Base-by-base conservation (phyloP, 2,888 invertebrate species). In the Callosobruchus maculatus region DNA sequence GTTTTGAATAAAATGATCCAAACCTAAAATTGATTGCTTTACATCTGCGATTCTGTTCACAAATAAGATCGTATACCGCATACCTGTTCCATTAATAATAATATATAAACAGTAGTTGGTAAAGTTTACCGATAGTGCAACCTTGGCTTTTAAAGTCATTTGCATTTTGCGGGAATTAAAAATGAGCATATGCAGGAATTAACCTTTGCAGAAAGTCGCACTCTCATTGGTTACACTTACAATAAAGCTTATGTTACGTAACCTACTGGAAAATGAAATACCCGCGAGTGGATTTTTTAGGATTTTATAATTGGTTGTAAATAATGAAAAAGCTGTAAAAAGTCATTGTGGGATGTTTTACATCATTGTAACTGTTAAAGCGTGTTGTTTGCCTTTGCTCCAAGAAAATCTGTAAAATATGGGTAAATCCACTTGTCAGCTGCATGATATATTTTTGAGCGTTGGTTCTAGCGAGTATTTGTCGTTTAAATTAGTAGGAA, bases 101-200 rank as follows among this genome's bases (percentile, higher is more conserved):
- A n/a, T n/a, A n/a, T n/a, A 26, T 26, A 49, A 49, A 49, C 49
- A 49, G 49, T 49, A 49, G 49, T 49, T 49, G 13, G 49, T 49
- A 70, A 74, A 75, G 71, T 73, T 73, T 75, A 72, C 68, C 73
- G 71, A 74, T 69, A 73, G 71, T 74, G 49, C 49, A 78, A 78
- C 78, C 78, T 78, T 78, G 78, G 77, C 77, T 78, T 78, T 77
- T 76, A 76, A 76, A 75, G 76, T 75, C 74, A 74, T 74, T 77
- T 78, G 76, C 75, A 77, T 77, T 78, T 73, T 71, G 74, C 67
- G 72, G 74, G 76, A 74, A 77, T 74, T 74, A 70, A 73, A 73
- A 74, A 68, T 20, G 68, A 21, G 22, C 71, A 71, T 74, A 67
- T 75, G 70, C 74, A 72, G 72, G 72, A 73, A 77, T 75, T 76